Evolutionary conservation across 2,113 vertebrate species (phyloP).

Genomic region (Sardina pilchardus): DNA sequence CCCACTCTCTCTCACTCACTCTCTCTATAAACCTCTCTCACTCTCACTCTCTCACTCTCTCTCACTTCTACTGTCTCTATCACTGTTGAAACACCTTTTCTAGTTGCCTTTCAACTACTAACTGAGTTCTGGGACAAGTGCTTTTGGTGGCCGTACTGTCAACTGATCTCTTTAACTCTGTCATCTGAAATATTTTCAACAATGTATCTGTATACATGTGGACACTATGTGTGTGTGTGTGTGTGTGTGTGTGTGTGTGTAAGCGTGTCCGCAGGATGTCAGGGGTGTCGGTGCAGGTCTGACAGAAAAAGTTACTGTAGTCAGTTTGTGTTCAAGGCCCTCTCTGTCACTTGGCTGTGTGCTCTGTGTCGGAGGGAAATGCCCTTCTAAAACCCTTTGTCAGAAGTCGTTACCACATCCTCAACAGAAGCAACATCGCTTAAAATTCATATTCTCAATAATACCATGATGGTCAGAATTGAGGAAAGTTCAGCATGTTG

Average conservation of each 20-base stretch:
- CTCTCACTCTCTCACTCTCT: not conserved
- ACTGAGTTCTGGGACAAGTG: not conserved
- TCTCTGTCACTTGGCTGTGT: not conserved
- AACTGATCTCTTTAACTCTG: not conserved
- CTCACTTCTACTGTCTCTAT: not conserved
- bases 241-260: slow-evolving; percentile 21
- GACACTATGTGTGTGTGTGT: slow-evolving; percentile 21
- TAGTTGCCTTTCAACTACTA: not conserved
- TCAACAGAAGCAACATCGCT: not conserved
- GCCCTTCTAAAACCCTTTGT: slow-evolving; percentile 5
- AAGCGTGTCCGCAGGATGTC: slow-evolving; percentile 10
- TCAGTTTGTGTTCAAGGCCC: not conserved
- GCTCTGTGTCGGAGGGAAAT: slow-evolving; percentile 8
- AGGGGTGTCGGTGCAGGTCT: not conserved
- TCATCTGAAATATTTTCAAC: not conserved
- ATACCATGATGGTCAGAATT: not conserved
- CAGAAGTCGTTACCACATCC: slow-evolving; percentile 23
- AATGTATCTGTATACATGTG: not conserved
- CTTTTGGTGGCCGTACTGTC: not conserved
- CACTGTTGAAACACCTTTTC: not conserved
- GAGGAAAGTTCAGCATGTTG: not conserved
- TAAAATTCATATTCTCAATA: not conserved
- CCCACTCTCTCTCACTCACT: slow-evolving; percentile 43
- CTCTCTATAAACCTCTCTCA: slow-evolving; percentile 42
- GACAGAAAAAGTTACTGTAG: slow-evolving; percentile 1